Evolutionary conservation across 1,140 invertebrate species (phyloP), one percentile per base, ranked within the genome.

Genomic region (Lepidostoma basale): DNA sequence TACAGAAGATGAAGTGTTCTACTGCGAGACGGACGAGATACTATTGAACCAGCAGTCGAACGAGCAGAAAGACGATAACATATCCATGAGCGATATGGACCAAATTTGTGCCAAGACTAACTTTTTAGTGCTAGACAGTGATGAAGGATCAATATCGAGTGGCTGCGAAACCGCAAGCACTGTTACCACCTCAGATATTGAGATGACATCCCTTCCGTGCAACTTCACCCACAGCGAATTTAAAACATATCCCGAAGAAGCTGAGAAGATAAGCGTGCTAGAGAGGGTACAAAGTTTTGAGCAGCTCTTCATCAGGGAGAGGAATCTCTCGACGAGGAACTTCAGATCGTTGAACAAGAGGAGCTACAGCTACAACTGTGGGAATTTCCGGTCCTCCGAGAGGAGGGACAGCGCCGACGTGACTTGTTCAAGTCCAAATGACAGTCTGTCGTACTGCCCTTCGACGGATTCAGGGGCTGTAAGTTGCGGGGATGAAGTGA

Each of bases 91-190:
- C 9, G 54, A 16, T 18, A 47, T 76, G 66, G 68, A 77, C 54
- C 72, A 74, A 60, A 49, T 76, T 67, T 71, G 75, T 68, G 68
- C 75, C 67, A 78, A 79, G 76, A 78, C 78, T 73, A 83, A 83
- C 79, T 85, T 77, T 78, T 77, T 85, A 76, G 79, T 83, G 75
- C 78, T 78, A 68, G 87, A 88, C 68, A 87, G 86, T 75, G 90
- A 92, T 77, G 89, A 91, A 75, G 90, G 90, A 68, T 87, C 85
- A 56, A 88, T 91, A 74, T 91, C 90, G 54, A 90, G 88, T 67
- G 90, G 90, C 45, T 92, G 89, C 77, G 90, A 92, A 76, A 90
- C 89, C 3, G 88, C 89, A n/a, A 90, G 89, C 76, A 91, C 89
- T 1, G 88, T 86, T n/a, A 85, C 84, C 26, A 85, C 79, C 5